Conservation (phyloP, 2,113 vertebrate species). For the Lanius ludovicianus region DNA sequence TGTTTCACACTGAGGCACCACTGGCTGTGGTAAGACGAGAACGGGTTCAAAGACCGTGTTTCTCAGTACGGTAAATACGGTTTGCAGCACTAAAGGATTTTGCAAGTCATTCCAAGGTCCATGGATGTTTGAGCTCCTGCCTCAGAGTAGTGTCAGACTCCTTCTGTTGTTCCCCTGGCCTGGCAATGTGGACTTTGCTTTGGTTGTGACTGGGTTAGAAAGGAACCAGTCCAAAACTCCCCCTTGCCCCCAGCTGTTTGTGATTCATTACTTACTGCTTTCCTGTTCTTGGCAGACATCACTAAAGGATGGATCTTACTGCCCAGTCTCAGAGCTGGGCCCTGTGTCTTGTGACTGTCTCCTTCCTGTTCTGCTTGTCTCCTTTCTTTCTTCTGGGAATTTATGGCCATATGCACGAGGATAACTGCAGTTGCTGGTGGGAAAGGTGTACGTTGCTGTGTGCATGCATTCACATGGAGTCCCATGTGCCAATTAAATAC, state of each 20-base stretch:
- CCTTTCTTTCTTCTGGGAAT: background rate
- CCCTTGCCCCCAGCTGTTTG: background rate
- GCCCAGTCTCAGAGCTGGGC: background rate
- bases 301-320: background rate
- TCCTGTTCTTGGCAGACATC: background rate
- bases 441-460: background rate
- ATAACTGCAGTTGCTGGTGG: background rate
- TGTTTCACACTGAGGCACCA: fast-evolving
- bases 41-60: background rate
- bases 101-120: background rate
- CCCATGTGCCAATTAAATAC: background rate
- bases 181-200: background rate
- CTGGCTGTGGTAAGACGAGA: background rate
- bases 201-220: background rate
- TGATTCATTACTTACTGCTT: background rate
- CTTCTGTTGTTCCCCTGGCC: background rate
- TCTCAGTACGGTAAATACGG: background rate
- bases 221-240: background rate
- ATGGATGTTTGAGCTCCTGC: background rate
- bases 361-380: background rate
- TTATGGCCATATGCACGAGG: background rate
- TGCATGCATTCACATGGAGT: background rate
- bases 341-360: background rate
- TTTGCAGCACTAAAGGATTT: background rate
- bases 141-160: background rate